phyloP scores from a whole-genome alignment of 1,140 invertebrate genomes.

The Euura lappo region DNA sequence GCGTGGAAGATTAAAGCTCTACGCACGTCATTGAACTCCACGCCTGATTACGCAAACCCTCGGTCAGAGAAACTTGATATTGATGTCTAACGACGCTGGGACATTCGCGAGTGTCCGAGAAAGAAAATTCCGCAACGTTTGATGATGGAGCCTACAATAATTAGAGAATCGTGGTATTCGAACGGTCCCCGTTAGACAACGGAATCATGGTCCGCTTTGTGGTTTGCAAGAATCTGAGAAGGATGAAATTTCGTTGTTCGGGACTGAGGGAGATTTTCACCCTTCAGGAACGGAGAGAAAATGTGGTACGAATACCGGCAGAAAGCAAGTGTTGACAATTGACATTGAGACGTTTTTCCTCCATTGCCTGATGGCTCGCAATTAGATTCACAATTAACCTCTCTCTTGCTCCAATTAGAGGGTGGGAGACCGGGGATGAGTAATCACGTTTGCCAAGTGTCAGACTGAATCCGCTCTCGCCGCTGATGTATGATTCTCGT shows the following conservation, averaged over 20 bases:
- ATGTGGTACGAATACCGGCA: too few species aligned
- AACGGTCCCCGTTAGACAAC: too few species aligned
- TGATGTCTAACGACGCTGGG: slow-evolving; percentile 1
- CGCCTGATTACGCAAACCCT: not conserved
- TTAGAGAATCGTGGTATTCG: too few species aligned
- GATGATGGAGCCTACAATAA: too few species aligned
- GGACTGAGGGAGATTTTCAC: too few species aligned
- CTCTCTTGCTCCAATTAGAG: slow-evolving; percentile 7
- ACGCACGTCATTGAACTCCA: slow-evolving; percentile 1
- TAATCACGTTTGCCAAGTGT: slow-evolving; percentile 1
- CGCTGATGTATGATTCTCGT: too few species aligned
- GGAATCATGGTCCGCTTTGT: too few species aligned
- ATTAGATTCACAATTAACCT: slow-evolving; percentile 8
- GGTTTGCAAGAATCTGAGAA: too few species aligned
- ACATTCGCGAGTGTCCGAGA: not conserved
- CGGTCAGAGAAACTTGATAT: not conserved
- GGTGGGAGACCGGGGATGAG: not conserved
- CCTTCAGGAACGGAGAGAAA: too few species aligned
- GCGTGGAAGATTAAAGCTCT: not conserved
- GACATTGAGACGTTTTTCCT: slow-evolving; percentile 9
- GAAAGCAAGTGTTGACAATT: not conserved
- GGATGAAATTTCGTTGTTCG: too few species aligned
- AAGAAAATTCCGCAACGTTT: not conserved
- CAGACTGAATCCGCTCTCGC: not conserved
- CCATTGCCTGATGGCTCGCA: slow-evolving; percentile 10